These are phyloP conservation scores for Ctenopoma multispine DNA, from an alignment of 2,797 vertebrate genomes.

Conservation along the genomic window DNA sequence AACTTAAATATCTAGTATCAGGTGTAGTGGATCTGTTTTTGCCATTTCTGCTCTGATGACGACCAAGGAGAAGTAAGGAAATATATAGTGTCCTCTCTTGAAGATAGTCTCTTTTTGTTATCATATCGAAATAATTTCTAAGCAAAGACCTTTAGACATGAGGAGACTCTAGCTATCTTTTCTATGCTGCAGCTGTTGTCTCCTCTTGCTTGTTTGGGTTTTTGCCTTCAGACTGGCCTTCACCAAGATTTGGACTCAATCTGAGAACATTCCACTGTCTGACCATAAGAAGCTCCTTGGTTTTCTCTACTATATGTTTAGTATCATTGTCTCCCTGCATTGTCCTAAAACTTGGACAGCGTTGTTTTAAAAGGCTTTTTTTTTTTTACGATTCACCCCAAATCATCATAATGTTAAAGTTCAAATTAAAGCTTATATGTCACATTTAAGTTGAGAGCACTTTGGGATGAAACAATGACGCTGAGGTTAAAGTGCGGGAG, in stretches of 20 bases:
- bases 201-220: neutral
- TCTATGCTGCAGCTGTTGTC: neutral
- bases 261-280: conserved; percentile 17
- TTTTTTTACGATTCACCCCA: neutral
- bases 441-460: conserved; percentile 18
- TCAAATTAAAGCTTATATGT: neutral
- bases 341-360: neutral
- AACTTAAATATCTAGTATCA: no score
- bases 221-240: conserved; percentile 6
- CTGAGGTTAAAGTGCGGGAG: neutral
- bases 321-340: conserved; percentile 4
- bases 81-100: neutral
- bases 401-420: neutral
- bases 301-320: conserved; percentile 24
- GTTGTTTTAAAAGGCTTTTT: neutral
- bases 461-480: conserved; percentile 4
- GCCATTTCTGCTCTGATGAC: neutral
- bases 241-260: conserved; percentile 1
- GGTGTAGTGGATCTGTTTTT: neutral
- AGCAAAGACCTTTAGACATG: neutral
- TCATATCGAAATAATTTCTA: conserved; percentile 5
- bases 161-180: conserved; percentile 17
- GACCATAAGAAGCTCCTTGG: conserved; percentile 34
- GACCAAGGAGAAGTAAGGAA: neutral
- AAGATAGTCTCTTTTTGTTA: neutral